These are phyloP conservation scores for Actenoides lindsayi DNA, from an alignment of 2,113 vertebrate genomes.

Conservation along the genomic window DNA sequence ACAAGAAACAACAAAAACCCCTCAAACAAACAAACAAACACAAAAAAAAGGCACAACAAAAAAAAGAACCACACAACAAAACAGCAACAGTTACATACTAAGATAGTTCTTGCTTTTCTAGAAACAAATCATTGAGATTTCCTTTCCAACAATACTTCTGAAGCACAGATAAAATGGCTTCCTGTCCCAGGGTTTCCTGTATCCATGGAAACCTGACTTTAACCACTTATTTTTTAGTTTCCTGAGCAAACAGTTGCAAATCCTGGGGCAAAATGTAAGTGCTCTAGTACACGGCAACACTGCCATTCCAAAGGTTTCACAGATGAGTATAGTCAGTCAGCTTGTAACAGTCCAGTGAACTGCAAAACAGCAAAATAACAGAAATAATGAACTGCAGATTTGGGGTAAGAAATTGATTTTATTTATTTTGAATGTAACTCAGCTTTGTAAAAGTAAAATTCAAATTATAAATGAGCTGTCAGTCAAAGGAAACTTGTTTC, in stretches of 20 bases:
- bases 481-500: neutral
- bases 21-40: too few relatives aligned
- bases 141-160: conserved; percentile 75
- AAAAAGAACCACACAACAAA: neutral
- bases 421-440: conserved; percentile 9
- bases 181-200: conserved; percentile 84
- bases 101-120: conserved; percentile 59
- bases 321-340: neutral
- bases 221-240: conserved; percentile 69
- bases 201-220: conserved; percentile 82
- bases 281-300: neutral
- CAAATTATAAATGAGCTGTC: neutral
- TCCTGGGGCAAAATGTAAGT: conserved; percentile 27
- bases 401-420: conserved; percentile 74
- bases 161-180: conserved; percentile 80
- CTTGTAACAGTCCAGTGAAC: neutral
- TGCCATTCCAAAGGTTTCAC: neutral
- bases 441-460: neutral
- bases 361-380: neutral
- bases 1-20: too few relatives aligned
- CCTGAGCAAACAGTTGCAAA: conserved; percentile 70
- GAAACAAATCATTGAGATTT: conserved; percentile 70
- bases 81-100: neutral
- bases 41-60: neutral
- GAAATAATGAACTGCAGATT: conserved; percentile 62